phyloP scores from a whole-genome alignment of 2,113 vertebrate genomes.

The western clawed frog (Xenopus tropicalis) region UCB_Xtro_10.0 CM004445.2:54416501-54417000 shows the following conservation, averaged over 20 bases:
- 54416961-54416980: no score
- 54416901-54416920: slow-evolving; percentile 82
- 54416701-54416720: slow-evolving; percentile 96
- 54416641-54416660: slow-evolving; percentile 78
- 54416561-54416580: no score
- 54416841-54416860: slow-evolving; percentile 74
- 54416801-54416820: slow-evolving; percentile 84
- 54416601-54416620: no score
- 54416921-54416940: neutral
- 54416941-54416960: no score
- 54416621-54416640: neutral
- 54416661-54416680: slow-evolving; percentile 95
- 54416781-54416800: slow-evolving; percentile 91
- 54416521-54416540: no score
- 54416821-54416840: slow-evolving; percentile 83
- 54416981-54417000: no score
- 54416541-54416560: no score
- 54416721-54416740: slow-evolving; percentile 95
- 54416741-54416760: slow-evolving; percentile 93
- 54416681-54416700: slow-evolving; percentile 85
- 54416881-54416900: slow-evolving; percentile 86
- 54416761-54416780: slow-evolving; percentile 98
- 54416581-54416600: no score
- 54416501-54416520: no score
- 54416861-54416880: slow-evolving; percentile 79